phyloP scores from a whole-genome alignment of 2,888 invertebrate species.

The Agapostemon virescens region DNA sequence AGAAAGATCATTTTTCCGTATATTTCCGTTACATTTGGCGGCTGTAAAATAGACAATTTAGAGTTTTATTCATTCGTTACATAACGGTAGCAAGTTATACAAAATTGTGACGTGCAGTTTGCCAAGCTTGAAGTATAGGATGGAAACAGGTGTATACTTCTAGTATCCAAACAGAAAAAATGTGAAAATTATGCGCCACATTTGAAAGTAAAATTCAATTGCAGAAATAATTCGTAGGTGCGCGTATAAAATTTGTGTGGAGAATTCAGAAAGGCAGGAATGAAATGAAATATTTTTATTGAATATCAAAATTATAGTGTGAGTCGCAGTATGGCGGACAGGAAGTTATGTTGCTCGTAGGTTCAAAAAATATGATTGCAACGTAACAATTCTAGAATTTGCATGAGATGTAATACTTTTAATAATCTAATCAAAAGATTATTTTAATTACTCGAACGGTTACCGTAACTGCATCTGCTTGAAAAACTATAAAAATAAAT shows the following conservation, averaged over 20 bases:
- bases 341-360: slow-evolving; percentile 43
- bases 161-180: neutral
- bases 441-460: neutral
- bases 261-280: neutral
- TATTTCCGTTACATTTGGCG: neutral
- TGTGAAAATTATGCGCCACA: neutral
- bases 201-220: neutral
- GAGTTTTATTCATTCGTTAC: neutral
- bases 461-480: neutral
- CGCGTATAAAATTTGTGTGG: neutral
- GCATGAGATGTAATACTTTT: neutral
- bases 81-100: neutral
- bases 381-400: neutral
- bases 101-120: neutral
- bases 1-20: too few relatives aligned
- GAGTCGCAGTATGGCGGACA: slow-evolving; percentile 41
- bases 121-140: neutral
- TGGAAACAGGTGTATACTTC: neutral
- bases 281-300: neutral
- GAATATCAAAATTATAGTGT: neutral
- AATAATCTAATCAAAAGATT: neutral
- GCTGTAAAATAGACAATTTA: neutral
- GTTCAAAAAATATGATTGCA: neutral
- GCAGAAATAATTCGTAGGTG: neutral
- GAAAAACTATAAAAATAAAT: neutral